Base-by-base conservation (phyloP, 2,113 vertebrate genomes). In the Calyptommatus sinebrachiatus region DNA sequence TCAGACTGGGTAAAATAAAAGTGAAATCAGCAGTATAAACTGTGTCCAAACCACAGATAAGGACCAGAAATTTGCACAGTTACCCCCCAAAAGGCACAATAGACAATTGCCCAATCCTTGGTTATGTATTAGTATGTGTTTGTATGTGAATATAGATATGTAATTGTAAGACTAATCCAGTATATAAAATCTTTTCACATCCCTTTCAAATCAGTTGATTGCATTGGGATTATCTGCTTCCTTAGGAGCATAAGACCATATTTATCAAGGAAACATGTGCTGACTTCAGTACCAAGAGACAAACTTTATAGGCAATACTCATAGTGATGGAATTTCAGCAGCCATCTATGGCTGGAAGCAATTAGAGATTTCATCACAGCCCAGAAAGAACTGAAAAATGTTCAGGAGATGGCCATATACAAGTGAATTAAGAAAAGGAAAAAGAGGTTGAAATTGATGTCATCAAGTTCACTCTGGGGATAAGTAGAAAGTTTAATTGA, bases 191-290 rank as follows among this genome's bases (percentile, higher is more conserved):
- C 28, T 9, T 31, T 73, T 20, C 71, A 73, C 6, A 60, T 22
- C 50, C 7, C 18, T 60, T 50, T 60, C 48, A 73, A 29, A 16
- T 29, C 2, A 57, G 48, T 53, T 73, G 9, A 35, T 26, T 60
- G 20, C 50, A 10, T 4, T 21, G 31, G 18, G 12, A 73, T 73
- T 57, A 12, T 73, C 2, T 21, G 24, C 16, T 21, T 29, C 8
- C 41, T 48, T 41, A 21, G 26, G 14, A 21, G 35, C 6, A 28
- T n/a, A n/a, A n/a, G 21, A 41, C n/a, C 71, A 7, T 26, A 24
- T 69, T 50, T 69, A 57, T 69, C 24, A 78, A 78, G 50, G 35
- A 41, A 65, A 5, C 61, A 20, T 7, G 73, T 84, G 77, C 62
- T 45, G 0, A 24, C 8, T 20, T 76, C 29, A 57, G 8, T 31